Evolutionary conservation across 2,113 vertebrate genomes (phyloP).

Genomic region (Peromyscus maniculatus): DNA sequence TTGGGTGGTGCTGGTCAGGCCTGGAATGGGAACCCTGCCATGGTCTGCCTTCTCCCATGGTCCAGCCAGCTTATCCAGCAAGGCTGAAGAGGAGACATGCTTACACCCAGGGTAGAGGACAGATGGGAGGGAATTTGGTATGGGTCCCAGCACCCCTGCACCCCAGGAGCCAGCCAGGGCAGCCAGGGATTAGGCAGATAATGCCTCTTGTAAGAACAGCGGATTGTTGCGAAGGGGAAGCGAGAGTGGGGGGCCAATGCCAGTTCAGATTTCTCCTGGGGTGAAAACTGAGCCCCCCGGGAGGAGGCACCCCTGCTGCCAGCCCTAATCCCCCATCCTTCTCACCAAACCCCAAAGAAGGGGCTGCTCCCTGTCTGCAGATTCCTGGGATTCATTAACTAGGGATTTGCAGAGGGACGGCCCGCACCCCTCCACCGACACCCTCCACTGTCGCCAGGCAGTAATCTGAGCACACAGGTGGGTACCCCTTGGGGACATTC

Average conservation of each 20-base stretch:
- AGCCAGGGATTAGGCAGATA: slow-evolving; percentile 84
- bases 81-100: not conserved
- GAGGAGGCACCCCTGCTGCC: slow-evolving; percentile 86
- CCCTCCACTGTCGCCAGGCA: slow-evolving; percentile 35
- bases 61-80: not conserved
- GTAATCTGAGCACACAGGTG: slow-evolving; percentile 73
- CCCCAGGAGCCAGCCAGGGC: slow-evolving; percentile 12
- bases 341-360: slow-evolving; percentile 88
- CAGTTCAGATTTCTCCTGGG: slow-evolving; percentile 83
- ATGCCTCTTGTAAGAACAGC: slow-evolving; percentile 86
- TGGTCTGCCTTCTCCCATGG: not conserved
- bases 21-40: not conserved
- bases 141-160: not conserved
- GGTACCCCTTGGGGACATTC: slow-evolving; percentile 9
- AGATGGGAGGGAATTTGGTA: accelerated
- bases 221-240: slow-evolving; percentile 85
- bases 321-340: slow-evolving; percentile 88
- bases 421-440: not conserved
- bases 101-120: not conserved
- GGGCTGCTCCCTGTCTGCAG: slow-evolving; percentile 84
- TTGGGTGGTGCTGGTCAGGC: not conserved
- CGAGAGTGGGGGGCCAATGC: slow-evolving; percentile 33
- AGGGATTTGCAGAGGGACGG: slow-evolving; percentile 87
- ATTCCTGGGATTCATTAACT: slow-evolving; percentile 90
- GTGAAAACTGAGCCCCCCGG: slow-evolving; percentile 89